phyloP scores from a whole-genome alignment of 1,140 invertebrate genomes.

The Drosophila athabasca region DNA sequence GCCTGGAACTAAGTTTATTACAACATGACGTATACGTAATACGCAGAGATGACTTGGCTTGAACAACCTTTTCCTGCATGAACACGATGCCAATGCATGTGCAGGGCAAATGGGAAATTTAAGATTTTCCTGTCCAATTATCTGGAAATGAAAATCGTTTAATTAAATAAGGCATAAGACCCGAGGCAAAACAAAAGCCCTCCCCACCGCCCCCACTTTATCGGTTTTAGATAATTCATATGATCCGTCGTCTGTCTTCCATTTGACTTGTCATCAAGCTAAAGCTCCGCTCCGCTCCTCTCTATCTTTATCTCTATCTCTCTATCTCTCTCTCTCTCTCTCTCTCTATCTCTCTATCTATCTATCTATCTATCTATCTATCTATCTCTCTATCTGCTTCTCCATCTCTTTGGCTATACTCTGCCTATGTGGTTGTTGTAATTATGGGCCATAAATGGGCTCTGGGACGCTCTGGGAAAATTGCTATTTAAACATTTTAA shows the following conservation, averaged over 20 bases:
- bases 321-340: neutral
- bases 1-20: slow-evolving; percentile 43
- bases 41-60: slow-evolving; percentile 29
- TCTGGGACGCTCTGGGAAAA: slow-evolving; percentile 32
- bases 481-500: slow-evolving; percentile 76
- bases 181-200: slow-evolving; percentile 8
- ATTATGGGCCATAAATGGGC: slow-evolving; percentile 54
- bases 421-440: slow-evolving; percentile 42
- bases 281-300: neutral
- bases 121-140: slow-evolving; percentile 45
- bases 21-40: slow-evolving; percentile 63
- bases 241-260: slow-evolving; percentile 12
- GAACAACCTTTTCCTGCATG: slow-evolving; percentile 13
- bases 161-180: slow-evolving; percentile 36
- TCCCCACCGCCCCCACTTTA: slow-evolving; percentile 4
- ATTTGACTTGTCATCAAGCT: slow-evolving; percentile 53
- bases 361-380: neutral
- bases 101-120: slow-evolving; percentile 10
- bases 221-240: slow-evolving; percentile 34
- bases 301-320: neutral
- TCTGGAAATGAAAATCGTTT: slow-evolving; percentile 58
- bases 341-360: neutral
- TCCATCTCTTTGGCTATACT: neutral
- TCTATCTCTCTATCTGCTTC: neutral
- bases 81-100: too few relatives aligned